A percentile compares a stretch with the other conserved stretches of the same genome.
Conservation (phyloP, 2,797 vertebrate genomes). For the Halcyon leucocephala region DNA sequence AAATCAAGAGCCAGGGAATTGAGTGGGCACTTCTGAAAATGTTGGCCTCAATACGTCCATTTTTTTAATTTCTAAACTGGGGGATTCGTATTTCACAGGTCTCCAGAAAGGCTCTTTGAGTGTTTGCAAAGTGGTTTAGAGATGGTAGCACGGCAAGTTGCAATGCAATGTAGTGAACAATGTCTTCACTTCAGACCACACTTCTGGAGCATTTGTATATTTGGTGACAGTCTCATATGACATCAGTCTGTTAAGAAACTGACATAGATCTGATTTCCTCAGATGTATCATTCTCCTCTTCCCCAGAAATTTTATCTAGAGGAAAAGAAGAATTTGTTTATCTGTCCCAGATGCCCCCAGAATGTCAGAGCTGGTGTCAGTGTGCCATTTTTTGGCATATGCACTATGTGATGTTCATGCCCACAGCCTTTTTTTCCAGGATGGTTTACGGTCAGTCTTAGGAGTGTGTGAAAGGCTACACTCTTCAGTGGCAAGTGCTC, state of each 20-base stretch:
- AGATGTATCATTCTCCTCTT: not conserved
- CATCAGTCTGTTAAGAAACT: not conserved
- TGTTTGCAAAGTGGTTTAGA: not conserved
- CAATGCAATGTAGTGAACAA: not conserved
- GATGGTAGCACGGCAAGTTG: not conserved
- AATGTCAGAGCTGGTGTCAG: not conserved
- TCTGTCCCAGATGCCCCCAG: not conserved
- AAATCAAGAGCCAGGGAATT: not conserved
- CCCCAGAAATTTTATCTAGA: not conserved
- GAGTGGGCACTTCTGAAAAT: not conserved
- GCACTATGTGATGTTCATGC: accelerated
- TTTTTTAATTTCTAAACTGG: not conserved
- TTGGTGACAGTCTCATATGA: not conserved
- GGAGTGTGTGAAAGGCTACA: not conserved
- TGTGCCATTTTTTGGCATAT: not conserved
- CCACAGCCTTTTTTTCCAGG: not conserved
- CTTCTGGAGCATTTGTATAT: not conserved
- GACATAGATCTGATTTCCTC: not conserved
- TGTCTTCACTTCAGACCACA: not conserved
- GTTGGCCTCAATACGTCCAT: not conserved
- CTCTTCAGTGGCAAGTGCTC: not conserved
- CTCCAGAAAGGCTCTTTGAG: not conserved
- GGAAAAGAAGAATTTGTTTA: not conserved
- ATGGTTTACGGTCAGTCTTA: not conserved
- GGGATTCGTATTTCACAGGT: not conserved